phyloP scores from a whole-genome alignment of 2,888 invertebrate genomes.

The Glaucopsyche alexis region DNA sequence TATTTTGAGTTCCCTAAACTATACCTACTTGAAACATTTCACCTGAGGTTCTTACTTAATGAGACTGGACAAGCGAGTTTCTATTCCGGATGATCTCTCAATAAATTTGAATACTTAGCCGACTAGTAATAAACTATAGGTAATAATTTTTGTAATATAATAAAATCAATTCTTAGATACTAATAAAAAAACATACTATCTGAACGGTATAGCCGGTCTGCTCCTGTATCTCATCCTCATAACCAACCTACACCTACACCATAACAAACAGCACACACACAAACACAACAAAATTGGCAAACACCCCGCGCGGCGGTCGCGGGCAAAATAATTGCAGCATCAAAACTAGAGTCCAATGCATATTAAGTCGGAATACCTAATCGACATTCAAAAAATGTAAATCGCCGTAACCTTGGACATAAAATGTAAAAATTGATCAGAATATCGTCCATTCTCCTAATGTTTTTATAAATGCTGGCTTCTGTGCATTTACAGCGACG shows the following conservation, averaged over 20 bases:
- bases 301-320: constrained; percentile 18
- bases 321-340: constrained; percentile 14
- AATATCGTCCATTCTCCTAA: constrained; percentile 29
- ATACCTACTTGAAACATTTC: neutral
- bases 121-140: neutral
- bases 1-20: neutral
- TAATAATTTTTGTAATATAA: too few species aligned
- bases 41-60: neutral
- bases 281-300: neutral
- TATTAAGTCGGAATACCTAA: constrained; percentile 24
- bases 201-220: constrained; percentile 18
- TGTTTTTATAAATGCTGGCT: neutral
- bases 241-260: neutral
- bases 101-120: neutral
- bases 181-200: constrained; percentile 10
- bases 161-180: neutral
- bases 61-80: constrained; percentile 1
- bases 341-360: constrained; percentile 28
- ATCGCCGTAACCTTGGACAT: constrained; percentile 26
- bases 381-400: constrained; percentile 30
- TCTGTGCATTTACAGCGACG: neutral
- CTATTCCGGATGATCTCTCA: neutral
- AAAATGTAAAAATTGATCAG: constrained; percentile 28
- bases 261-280: constrained; percentile 13
- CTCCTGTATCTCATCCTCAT: constrained; percentile 22